Evolutionary conservation across 2,888 invertebrate species (phyloP).

Genomic region (Orthosia cruda): DNA sequence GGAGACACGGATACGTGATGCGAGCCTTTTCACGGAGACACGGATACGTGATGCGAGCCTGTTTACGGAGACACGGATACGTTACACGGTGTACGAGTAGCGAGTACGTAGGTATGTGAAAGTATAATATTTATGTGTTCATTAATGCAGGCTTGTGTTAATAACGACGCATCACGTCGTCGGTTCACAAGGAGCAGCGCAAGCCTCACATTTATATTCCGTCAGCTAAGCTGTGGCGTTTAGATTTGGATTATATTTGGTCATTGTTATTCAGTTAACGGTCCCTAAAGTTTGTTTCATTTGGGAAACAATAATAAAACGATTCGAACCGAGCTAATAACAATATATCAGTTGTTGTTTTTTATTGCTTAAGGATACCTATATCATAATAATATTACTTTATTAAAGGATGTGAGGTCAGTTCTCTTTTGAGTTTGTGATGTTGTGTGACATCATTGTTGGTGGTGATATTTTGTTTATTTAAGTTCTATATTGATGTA

Average conservation of each 20-base stretch:
- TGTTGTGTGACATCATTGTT: constrained; percentile 14
- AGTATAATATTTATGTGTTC: constrained; percentile 87
- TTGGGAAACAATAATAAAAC: constrained; percentile 86
- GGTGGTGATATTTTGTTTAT: background rate
- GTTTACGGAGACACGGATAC: constrained; percentile 70
- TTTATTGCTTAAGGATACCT: constrained; percentile 57
- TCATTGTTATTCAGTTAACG: constrained; percentile 89
- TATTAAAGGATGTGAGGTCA: constrained; percentile 50
- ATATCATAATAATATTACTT: constrained; percentile 52
- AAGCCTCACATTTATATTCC: constrained; percentile 88
- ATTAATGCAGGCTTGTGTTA: constrained; percentile 89
- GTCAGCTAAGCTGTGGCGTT: constrained; percentile 86
- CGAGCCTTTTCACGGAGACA: constrained; percentile 69
- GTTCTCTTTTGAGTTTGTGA: constrained; percentile 14
- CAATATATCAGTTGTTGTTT: constrained; percentile 61
- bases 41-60: constrained; percentile 74
- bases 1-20: constrained; percentile 70
- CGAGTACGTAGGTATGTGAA: constrained; percentile 76
- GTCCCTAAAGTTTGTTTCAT: constrained; percentile 85
- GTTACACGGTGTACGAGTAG: constrained; percentile 42
- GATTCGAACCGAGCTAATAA: constrained; percentile 77
- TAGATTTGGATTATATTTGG: constrained; percentile 91
- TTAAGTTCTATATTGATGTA: background rate
- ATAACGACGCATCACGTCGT: constrained; percentile 90
- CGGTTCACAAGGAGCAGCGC: constrained; percentile 90